Conservation (phyloP, 2,888 invertebrate species). For the Petrophora chlorosata region DNA sequence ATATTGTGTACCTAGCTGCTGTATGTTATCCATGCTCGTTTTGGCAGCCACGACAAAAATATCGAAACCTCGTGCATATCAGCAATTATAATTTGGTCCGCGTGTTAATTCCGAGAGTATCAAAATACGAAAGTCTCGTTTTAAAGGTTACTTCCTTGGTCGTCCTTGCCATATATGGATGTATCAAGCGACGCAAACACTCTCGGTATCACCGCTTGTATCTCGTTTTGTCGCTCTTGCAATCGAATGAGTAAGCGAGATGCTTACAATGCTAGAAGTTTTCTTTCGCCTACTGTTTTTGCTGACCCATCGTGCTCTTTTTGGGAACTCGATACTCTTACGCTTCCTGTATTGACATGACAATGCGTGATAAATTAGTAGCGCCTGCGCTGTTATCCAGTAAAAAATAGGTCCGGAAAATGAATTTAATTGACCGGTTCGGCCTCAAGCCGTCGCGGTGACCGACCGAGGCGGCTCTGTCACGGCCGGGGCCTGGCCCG, state of each 20-base stretch:
- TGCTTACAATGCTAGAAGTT: constrained; percentile 1
- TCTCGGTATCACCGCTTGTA: constrained; percentile 35
- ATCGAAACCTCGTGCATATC: constrained; percentile 11
- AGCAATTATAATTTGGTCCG: constrained; percentile 20
- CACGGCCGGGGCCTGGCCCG: constrained; percentile 13
- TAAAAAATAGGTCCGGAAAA: constrained; percentile 29
- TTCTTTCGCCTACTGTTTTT: not conserved
- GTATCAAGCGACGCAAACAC: constrained; percentile 50
- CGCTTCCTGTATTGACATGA: constrained; percentile 37
- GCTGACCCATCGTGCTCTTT: constrained; percentile 18
- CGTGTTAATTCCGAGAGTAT: constrained; percentile 19
- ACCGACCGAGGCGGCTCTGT: constrained; percentile 16
- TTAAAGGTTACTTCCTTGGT: constrained; percentile 52
- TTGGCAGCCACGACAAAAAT: not conserved
- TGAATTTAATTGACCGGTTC: constrained; percentile 19
- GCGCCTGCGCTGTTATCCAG: constrained; percentile 5
- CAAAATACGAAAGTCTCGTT: constrained; percentile 50
- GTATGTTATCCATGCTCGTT: constrained; percentile 8
- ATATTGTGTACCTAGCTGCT: not conserved
- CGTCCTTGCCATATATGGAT: constrained; percentile 72
- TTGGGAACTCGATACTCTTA: constrained; percentile 19
- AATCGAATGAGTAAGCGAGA: constrained; percentile 27
- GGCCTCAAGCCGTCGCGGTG: constrained; percentile 28
- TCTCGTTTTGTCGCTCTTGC: constrained; percentile 33
- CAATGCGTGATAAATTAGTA: constrained; percentile 23